Evolutionary conservation across 2,797 vertebrate genomes (phyloP), one percentile per base, ranked within the genome.

Genomic region (Leucoraja ocellata): DNA sequence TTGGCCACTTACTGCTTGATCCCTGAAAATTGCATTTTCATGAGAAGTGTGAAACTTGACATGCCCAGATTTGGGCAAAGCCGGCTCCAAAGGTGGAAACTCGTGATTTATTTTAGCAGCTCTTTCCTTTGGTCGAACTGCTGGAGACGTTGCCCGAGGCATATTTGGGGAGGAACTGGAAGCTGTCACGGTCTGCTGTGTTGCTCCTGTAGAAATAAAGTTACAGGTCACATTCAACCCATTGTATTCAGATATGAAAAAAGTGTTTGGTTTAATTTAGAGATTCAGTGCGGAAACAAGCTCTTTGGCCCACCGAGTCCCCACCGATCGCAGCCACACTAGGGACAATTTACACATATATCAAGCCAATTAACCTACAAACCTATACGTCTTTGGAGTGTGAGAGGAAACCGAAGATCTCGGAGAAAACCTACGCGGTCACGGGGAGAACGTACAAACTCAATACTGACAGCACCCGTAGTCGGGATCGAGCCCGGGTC

Each of bases 121-220:
- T 90, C 97, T 97, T 93, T 98, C 97, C 95, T 99, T 99, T 0
- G 98, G 98, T 65, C 98, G 97, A 0, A 99, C 98, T 14, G 97
- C 97, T 94, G 95, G 97, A n/a, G 96, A 96, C 13, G 96, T 95
- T 1, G 95, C 94, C 9, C 95, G 95, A 78, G 95, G 95, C 54
- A 93, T 95, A 54, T 93, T 94, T 46, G 95, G 94, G 71, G 95
- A 93, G 0, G 95, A 94, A 36, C 94, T 93, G 80, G 93, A 32
- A 46, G 21, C 79, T 3, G 95, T 95, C 4, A 94, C 65, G 0
- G 93, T 32, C 16, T 95, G 95, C 28, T 95, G 96, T 84, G 96
- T 96, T 95, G 96, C 92, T 96, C 97, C 94, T 97, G 95, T 28
- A 94, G 94, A 94, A 2, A 94, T 94, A 94, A 94, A 84, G 25